Evolutionary conservation across 2,888 invertebrate genomes (phyloP).

Genomic region (Drosophila longiperda): DNA sequence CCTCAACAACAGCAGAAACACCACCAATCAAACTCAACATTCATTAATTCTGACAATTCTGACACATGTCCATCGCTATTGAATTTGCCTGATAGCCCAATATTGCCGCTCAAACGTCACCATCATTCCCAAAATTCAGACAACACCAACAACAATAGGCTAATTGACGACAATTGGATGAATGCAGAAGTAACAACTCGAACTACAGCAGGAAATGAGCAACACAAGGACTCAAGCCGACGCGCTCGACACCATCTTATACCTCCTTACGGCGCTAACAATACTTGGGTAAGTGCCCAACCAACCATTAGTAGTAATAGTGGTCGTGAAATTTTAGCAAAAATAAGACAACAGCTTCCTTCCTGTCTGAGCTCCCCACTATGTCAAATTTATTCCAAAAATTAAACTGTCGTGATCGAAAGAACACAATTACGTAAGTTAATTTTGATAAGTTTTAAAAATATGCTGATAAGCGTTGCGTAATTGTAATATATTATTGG

Average conservation of each 20-base stretch:
- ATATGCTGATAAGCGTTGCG: background rate
- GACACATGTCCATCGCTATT: slow-evolving; percentile 76
- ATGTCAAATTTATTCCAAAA: background rate
- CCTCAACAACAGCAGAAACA: slow-evolving; percentile 60
- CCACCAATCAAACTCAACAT: slow-evolving; percentile 83
- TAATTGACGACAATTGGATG: slow-evolving; percentile 31
- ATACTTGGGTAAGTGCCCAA: slow-evolving; percentile 77
- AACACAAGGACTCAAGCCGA: slow-evolving; percentile 55
- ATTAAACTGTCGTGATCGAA: background rate
- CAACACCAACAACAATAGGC: slow-evolving; percentile 45
- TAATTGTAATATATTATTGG: background rate
- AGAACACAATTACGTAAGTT: background rate
- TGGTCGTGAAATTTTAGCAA: slow-evolving; percentile 41
- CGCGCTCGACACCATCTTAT: slow-evolving; percentile 75
- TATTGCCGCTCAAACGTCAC: slow-evolving; percentile 72
- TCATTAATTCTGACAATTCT: slow-evolving; percentile 80
- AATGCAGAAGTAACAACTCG: slow-evolving; percentile 33
- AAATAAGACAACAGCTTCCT: slow-evolving; percentile 24
- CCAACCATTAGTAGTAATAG: background rate
- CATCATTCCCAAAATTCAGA: slow-evolving; percentile 49
- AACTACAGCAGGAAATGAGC: slow-evolving; percentile 55
- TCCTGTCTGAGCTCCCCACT: background rate
- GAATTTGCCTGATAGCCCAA: slow-evolving; percentile 82
- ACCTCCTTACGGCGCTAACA: slow-evolving; percentile 79
- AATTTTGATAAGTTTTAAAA: background rate